phyloP scores from a whole-genome alignment of 2,113 vertebrate genomes.

The Gavia stellata region DNA sequence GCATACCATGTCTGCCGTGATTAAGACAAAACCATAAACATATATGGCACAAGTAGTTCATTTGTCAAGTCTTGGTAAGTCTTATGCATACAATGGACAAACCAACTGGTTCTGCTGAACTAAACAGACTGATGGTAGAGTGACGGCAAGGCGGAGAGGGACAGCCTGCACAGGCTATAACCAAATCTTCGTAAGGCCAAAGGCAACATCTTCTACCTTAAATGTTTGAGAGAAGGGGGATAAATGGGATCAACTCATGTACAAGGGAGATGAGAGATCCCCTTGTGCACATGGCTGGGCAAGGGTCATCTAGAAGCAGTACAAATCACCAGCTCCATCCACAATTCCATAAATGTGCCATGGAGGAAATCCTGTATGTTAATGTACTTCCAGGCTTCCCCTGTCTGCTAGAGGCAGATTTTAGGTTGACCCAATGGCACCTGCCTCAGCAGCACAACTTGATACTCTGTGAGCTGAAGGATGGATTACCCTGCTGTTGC shows the following conservation, averaged over 20 bases:
- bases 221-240: neutral
- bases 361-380: neutral
- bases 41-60: neutral
- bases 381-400: neutral
- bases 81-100: neutral
- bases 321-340: accelerated
- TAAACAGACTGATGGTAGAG: neutral
- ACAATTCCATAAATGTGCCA: neutral
- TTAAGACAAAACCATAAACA: neutral
- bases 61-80: neutral
- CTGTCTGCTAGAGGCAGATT: neutral
- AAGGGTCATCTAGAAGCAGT: neutral
- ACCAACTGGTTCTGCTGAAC: neutral
- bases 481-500: neutral
- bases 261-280: neutral
- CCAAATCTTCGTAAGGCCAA: neutral
- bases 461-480: neutral
- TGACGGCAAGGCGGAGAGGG: neutral
- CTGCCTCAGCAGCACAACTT: neutral
- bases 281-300: neutral
- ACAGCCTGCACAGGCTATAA: neutral
- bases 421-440: neutral
- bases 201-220: neutral
- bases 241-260: accelerated
- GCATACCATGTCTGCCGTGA: neutral